Conservation (phyloP, 2,888 invertebrate species). For the Meta bourneti region DNA sequence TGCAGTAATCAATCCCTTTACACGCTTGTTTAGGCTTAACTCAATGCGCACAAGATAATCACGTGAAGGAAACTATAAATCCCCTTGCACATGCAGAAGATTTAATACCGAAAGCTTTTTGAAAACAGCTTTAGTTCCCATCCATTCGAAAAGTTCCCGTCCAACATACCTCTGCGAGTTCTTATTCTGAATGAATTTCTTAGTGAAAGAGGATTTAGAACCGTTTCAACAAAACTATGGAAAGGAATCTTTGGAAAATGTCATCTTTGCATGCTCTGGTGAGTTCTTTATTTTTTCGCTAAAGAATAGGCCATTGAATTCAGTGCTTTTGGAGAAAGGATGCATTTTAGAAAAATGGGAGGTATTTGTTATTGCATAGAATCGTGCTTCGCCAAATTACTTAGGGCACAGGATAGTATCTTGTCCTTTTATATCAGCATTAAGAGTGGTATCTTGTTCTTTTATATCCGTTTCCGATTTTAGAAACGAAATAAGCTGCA, state of each 20-base stretch:
- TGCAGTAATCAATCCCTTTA: background rate
- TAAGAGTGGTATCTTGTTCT: too few relatives aligned
- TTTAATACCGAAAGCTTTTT: background rate
- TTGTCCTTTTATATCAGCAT: too few relatives aligned
- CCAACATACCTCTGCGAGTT: background rate
- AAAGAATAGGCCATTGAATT: background rate
- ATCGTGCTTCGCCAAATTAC: too few relatives aligned
- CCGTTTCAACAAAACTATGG: background rate
- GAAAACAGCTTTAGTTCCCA: background rate
- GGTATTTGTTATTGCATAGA: background rate
- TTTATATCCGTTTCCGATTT: too few relatives aligned
- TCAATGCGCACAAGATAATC: background rate
- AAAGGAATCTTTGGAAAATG: background rate
- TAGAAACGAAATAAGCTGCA: too few relatives aligned
- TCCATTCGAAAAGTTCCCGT: background rate
- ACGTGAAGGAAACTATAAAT: background rate
- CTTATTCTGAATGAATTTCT: background rate
- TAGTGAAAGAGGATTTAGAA: background rate
- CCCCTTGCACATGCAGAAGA: background rate
- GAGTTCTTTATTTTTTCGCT: background rate
- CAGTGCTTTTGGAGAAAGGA: background rate
- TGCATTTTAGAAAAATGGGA: background rate
- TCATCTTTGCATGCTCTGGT: background rate
- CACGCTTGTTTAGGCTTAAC: background rate
- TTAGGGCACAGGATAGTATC: too few relatives aligned